These are phyloP conservation scores for Perodicticus potto DNA, from an alignment of 2,797 vertebrate genomes.

Conservation along the genomic window DNA sequence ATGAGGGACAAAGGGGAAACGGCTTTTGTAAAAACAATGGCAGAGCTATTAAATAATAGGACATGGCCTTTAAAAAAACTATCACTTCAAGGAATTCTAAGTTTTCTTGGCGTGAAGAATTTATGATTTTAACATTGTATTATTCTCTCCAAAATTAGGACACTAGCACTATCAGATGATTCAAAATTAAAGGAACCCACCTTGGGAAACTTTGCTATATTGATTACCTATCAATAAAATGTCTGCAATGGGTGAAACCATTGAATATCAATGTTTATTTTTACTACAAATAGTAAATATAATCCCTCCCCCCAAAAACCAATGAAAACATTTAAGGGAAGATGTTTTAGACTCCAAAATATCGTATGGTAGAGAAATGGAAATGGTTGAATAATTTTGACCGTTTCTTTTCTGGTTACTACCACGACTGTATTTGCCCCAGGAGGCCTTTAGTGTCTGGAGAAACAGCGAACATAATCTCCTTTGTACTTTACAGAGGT, in stretches of 20 bases:
- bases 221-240: background rate
- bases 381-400: constrained; percentile 36
- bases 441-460: background rate
- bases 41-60: background rate
- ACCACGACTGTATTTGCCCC: background rate
- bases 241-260: background rate
- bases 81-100: constrained; percentile 7
- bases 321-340: background rate
- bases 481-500: background rate
- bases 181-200: background rate
- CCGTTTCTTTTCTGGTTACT: constrained; percentile 34
- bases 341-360: background rate
- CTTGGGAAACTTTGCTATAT: background rate
- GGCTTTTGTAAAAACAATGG: background rate
- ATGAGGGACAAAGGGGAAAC: background rate
- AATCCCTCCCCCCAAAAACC: background rate
- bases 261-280: constrained; percentile 25
- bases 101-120: constrained; percentile 11
- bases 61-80: background rate
- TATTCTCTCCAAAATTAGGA: constrained; percentile 26
- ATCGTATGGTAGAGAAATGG: background rate
- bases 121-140: constrained; percentile 14
- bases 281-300: background rate
- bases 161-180: background rate
- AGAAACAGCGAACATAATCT: constrained; percentile 6